Evolutionary conservation across 2,888 invertebrate genomes (phyloP), one percentile per base, ranked within the genome.

Genomic region (Nymphalis polychloros): DNA sequence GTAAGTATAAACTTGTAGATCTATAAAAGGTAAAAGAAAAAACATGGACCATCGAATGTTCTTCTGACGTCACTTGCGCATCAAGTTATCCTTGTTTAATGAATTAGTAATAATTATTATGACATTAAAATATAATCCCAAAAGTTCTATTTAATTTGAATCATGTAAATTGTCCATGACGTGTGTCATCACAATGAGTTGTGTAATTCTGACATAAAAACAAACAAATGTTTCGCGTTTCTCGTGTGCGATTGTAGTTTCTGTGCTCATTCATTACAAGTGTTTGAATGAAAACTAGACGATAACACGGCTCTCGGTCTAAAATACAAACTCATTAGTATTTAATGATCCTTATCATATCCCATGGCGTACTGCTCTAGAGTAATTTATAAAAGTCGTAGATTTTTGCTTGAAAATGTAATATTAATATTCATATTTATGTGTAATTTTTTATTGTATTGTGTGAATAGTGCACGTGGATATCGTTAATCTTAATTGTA

Each of bases 111-210:
- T 10, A 8, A 16, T 13, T 16, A 20, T 52, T 8, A 23, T 23
- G 13, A 20, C 16, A 27, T 13, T 19, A 10, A 50, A n/a, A 50
- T 53, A 3, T 31, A 55, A n/a, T 31, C 8, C 23, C n/a, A 41
- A 7, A 35, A 41, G 57, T 17, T 49, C 41, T 46, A 52, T 53
- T 48, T 63, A 23, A 63, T 63, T 63, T 71, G 63, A 68, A 60
- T 71, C 65, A 68, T 31, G 27, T 63, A 63, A 59, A 55, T 59
- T 64, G 61, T 63, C 63, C 46, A 53, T 64, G 59, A 6, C 6
- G 27, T 1, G 27, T 64, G 68, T 70, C 68, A 68, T 68, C 60
- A 17, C 57, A 20, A 59, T 67, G 31, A 57, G 55, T 63, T 67
- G 63, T 31, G 27, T 19, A 62, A 50, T 62, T 35, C 27, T 23